These are phyloP conservation scores for Drosophila suboccidentalis DNA, from an alignment of 2,888 invertebrate genomes.

Conservation along the genomic window DNA sequence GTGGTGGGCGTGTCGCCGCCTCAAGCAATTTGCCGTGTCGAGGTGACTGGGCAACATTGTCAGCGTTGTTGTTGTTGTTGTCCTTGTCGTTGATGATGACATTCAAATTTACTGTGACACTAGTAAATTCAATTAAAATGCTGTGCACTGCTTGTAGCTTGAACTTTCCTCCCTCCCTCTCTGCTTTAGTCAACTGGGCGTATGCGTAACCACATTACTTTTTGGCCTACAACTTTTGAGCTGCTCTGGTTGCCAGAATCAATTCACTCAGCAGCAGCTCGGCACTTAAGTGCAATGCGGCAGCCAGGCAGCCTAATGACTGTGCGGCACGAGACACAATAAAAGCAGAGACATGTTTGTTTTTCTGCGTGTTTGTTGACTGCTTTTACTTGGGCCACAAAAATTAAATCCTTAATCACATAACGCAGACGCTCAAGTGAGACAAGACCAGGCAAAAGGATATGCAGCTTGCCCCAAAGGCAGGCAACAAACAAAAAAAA, in stretches of 20 bases:
- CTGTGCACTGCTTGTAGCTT: slow-evolving; percentile 50
- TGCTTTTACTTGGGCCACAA: slow-evolving; percentile 39
- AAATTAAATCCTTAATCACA: slow-evolving; percentile 81
- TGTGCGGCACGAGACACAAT: slow-evolving; percentile 23
- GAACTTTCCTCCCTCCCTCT: neutral
- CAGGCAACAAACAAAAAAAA: slow-evolving; percentile 38
- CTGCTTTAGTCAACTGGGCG: slow-evolving; percentile 5
- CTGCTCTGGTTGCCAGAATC: slow-evolving; percentile 41
- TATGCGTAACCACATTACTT: slow-evolving; percentile 47
- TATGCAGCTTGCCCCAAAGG: slow-evolving; percentile 40
- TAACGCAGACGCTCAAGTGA: slow-evolving; percentile 66
- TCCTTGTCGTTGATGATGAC: slow-evolving; percentile 59
- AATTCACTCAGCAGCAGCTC: slow-evolving; percentile 31
- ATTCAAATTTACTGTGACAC: slow-evolving; percentile 73
- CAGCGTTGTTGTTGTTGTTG: neutral
- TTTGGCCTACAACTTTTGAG: slow-evolving; percentile 41
- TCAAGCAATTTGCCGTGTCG: slow-evolving; percentile 59
- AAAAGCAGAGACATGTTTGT: slow-evolving; percentile 12
- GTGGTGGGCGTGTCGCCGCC: slow-evolving; percentile 48
- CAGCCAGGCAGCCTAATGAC: slow-evolving; percentile 54
- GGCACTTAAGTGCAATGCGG: slow-evolving; percentile 53
- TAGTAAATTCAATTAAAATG: slow-evolving; percentile 78
- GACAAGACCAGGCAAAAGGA: slow-evolving; percentile 26
- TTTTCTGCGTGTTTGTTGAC: slow-evolving; percentile 1
- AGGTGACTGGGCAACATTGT: slow-evolving; percentile 63